phyloP scores from a whole-genome alignment of 1,140 invertebrate genomes.

The Bombyx mori region ASM3026992v2 NC_085135.1:6376501-6377000 shows the following conservation, averaged over 20 bases:
- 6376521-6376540: conserved; percentile 2
- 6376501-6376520: conserved; percentile 7
- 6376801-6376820: neutral
- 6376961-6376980: too few species aligned
- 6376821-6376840: too few species aligned
- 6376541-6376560: neutral
- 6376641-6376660: conserved; percentile 16
- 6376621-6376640: conserved; percentile 14
- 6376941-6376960: too few species aligned
- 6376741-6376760: too few species aligned
- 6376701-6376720: too few species aligned
- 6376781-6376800: neutral
- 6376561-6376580: neutral
- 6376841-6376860: too few species aligned
- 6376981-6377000: too few species aligned
- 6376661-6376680: conserved; percentile 10
- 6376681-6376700: conserved; percentile 15
- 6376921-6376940: too few species aligned
- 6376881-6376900: too few species aligned
- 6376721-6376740: too few species aligned
- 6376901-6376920: too few species aligned
- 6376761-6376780: conserved; percentile 2
- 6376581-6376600: neutral
- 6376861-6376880: too few species aligned
- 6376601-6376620: conserved; percentile 2